Percentiles rank a stretch among this genome's conserved stretches.
These are phyloP conservation scores for Drosophila busckii DNA, from an alignment of 1,140 invertebrate genomes.

Conservation along the genomic window DNA sequence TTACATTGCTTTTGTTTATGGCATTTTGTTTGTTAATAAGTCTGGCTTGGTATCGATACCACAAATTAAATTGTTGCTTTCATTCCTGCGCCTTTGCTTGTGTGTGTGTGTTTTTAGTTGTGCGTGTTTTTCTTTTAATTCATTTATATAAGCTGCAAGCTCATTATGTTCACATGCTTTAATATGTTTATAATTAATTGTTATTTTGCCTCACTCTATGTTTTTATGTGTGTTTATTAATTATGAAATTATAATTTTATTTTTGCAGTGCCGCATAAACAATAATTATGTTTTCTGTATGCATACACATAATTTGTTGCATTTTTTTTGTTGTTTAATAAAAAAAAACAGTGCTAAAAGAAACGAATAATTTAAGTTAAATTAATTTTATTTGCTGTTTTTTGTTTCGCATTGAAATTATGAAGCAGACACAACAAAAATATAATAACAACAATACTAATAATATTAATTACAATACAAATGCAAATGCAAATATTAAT, in stretches of 20 bases:
- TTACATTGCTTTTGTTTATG: too few relatives aligned
- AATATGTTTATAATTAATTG: not conserved
- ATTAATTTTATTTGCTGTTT: conserved; percentile 14
- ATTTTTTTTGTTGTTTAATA: conserved; percentile 30
- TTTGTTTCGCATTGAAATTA: conserved; percentile 37
- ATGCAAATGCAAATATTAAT: conserved; percentile 43
- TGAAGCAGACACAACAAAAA: conserved; percentile 51
- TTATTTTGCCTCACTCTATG: conserved; percentile 3
- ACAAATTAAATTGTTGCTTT: conserved; percentile 18
- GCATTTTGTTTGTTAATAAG: too few relatives aligned
- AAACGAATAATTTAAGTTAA: not conserved
- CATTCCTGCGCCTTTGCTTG: conserved; percentile 8
- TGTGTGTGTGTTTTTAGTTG: conserved; percentile 1
- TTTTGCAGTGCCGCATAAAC: conserved; percentile 39
- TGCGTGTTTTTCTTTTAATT: conserved; percentile 10
- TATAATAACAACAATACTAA: conserved; percentile 49
- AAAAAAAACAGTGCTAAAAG: conserved; percentile 10
- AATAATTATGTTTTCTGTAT: too few relatives aligned
- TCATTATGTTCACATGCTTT: not conserved
- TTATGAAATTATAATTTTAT: conserved; percentile 29
- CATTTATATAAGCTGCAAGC: not conserved
- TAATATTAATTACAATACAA: conserved; percentile 48
- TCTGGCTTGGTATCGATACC: too few relatives aligned
- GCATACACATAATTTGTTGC: too few relatives aligned
- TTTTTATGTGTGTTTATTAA: conserved; percentile 11